phyloP scores from a whole-genome alignment of 2,797 vertebrate species.

The Poeciliopsis paucimaculata region DNA sequence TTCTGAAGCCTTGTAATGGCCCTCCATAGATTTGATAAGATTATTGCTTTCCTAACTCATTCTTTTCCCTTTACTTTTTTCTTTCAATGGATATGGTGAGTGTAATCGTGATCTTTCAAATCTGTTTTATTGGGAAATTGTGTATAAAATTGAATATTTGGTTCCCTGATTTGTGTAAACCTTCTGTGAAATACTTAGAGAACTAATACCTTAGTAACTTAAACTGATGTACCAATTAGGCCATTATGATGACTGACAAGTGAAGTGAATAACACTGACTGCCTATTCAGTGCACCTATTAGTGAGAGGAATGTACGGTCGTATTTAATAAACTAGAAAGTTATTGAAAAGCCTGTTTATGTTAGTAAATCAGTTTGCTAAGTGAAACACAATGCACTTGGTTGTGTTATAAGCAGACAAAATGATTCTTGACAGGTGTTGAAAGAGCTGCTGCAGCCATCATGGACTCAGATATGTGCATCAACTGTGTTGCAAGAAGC shows the following conservation, averaged over 20 bases:
- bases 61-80: constrained; percentile 55
- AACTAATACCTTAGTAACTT: neutral
- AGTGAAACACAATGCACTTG: neutral
- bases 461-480: neutral
- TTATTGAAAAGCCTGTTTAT: neutral
- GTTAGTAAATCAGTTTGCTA: neutral
- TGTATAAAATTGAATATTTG: constrained; percentile 6
- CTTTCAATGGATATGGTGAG: constrained; percentile 43
- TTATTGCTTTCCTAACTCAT: constrained; percentile 69
- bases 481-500: too few relatives aligned
- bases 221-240: neutral
- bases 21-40: constrained; percentile 72
- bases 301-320: neutral
- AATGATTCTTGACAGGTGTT: neutral
- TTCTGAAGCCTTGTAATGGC: constrained; percentile 72
- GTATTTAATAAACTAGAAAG: neutral
- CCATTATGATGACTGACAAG: neutral
- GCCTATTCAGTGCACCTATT: neutral
- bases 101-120: constrained; percentile 34
- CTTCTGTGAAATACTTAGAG: neutral
- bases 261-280: neutral
- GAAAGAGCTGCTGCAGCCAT: neutral
- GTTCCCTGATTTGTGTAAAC: constrained; percentile 20
- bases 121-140: constrained; percentile 26
- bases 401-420: neutral